Conservation (phyloP, 1,140 invertebrate genomes). For the Acromyrmex charruanus region DNA sequence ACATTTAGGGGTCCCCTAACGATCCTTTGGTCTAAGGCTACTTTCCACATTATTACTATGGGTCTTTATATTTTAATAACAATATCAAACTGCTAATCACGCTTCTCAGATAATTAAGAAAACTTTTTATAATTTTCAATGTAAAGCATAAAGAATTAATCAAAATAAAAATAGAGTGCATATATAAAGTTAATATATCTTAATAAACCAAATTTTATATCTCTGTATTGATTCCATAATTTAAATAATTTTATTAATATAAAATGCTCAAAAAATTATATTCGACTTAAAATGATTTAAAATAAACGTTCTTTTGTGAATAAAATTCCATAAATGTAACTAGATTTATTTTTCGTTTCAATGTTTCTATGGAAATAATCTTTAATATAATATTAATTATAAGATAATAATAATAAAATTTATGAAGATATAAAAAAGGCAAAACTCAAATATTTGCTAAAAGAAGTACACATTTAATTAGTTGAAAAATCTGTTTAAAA, state of each 20-base stretch:
- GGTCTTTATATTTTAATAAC: not conserved
- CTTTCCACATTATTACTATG: not conserved
- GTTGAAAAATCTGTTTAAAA: not conserved
- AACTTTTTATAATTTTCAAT: not conserved
- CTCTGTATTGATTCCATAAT: not conserved
- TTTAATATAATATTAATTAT: conserved; percentile 12
- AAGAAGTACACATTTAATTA: not conserved
- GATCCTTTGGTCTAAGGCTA: conserved; percentile 44
- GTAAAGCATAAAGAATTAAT: not conserved
- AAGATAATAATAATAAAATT: conserved; percentile 1
- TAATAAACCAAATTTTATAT: not conserved
- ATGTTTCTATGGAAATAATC: not conserved
- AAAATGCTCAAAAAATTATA: not conserved
- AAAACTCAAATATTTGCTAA: not conserved
- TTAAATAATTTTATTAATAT: not conserved
- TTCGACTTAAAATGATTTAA: not conserved
- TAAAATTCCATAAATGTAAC: not conserved
- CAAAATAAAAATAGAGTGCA: not conserved
- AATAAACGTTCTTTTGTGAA: not conserved
- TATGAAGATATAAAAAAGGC: not conserved
- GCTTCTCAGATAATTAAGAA: not conserved
- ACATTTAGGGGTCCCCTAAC: conserved; percentile 42
- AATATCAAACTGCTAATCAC: conserved; percentile 12
- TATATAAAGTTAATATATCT: not conserved
- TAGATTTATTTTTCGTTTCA: not conserved